phyloP scores from a whole-genome alignment of 2,797 vertebrate genomes.

The Alectoris magna region DNA sequence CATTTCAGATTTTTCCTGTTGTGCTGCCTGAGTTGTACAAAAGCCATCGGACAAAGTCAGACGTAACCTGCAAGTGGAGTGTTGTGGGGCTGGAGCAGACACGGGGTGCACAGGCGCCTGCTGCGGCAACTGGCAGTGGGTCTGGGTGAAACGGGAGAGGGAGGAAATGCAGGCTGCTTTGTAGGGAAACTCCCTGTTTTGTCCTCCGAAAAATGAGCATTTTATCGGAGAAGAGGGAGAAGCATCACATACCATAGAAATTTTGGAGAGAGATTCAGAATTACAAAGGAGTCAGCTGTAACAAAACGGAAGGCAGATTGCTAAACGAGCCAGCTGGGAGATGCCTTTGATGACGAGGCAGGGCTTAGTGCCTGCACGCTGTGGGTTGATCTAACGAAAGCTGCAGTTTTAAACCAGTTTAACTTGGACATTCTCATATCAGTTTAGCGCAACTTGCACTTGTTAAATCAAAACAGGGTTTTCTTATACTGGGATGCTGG shows the following conservation, averaged over 20 bases:
- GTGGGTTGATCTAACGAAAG: not conserved
- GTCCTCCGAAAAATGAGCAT: not conserved
- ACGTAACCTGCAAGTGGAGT: not conserved
- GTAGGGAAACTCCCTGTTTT: not conserved
- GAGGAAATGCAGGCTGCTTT: not conserved
- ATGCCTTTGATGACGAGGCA: not conserved
- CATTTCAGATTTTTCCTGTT: not conserved
- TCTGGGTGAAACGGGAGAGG: not conserved
- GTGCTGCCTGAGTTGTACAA: not conserved
- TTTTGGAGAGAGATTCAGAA: not conserved
- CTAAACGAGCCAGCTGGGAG: not conserved
- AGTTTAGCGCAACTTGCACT: not conserved
- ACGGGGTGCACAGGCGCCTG: accelerated
- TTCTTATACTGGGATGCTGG: not conserved
- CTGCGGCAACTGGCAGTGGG: not conserved
- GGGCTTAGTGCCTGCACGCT: not conserved
- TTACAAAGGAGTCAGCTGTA: not conserved
- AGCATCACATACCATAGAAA: not conserved
- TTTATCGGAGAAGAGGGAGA: not conserved
- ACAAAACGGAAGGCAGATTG: not conserved
- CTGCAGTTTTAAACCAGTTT: not conserved
- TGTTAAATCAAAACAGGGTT: not conserved
- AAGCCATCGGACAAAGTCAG: not conserved
- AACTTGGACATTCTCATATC: not conserved
- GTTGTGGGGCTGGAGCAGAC: not conserved